Evolutionary conservation across 1,140 invertebrate species (phyloP).

Genomic region (Drosophila pseudoananassae): DNA sequence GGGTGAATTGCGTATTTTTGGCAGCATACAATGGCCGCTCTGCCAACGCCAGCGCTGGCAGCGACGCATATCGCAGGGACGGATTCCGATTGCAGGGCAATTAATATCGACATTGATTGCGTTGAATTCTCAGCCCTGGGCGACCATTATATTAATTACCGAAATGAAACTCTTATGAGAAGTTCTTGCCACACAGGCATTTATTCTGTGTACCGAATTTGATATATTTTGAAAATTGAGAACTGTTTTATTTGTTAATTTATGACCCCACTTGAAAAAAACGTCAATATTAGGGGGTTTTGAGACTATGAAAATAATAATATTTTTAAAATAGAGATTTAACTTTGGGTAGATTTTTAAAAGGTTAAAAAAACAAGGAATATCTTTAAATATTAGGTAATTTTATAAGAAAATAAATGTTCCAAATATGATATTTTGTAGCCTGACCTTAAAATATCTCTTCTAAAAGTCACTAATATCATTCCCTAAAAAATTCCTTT

Average conservation of each 20-base stretch:
- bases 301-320: too few species aligned
- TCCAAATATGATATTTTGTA: too few species aligned
- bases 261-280: neutral
- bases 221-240: neutral
- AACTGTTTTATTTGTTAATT: neutral
- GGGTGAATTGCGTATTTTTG: constrained; percentile 76
- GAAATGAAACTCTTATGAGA: neutral
- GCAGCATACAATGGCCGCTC: constrained; percentile 60
- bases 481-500: neutral
- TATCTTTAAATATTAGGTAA: too few species aligned
- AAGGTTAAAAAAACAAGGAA: too few species aligned
- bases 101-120: constrained; percentile 42
- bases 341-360: too few species aligned
- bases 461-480: neutral
- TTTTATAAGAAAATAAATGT: too few species aligned
- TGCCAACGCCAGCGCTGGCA: constrained; percentile 46
- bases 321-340: too few species aligned
- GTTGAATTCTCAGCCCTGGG: constrained; percentile 3
- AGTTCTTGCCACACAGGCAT: neutral
- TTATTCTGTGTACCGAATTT: neutral
- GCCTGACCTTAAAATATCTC: neutral
- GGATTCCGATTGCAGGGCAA: constrained; percentile 46
- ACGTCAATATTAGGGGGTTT: too few species aligned
- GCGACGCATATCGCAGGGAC: constrained; percentile 49
- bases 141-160: constrained; percentile 31